Percentiles rank a stretch among this genome's conserved stretches.
These are phyloP conservation scores for Tipula helvola DNA, from an alignment of 2,888 invertebrate species.

Conservation along the genomic window DNA sequence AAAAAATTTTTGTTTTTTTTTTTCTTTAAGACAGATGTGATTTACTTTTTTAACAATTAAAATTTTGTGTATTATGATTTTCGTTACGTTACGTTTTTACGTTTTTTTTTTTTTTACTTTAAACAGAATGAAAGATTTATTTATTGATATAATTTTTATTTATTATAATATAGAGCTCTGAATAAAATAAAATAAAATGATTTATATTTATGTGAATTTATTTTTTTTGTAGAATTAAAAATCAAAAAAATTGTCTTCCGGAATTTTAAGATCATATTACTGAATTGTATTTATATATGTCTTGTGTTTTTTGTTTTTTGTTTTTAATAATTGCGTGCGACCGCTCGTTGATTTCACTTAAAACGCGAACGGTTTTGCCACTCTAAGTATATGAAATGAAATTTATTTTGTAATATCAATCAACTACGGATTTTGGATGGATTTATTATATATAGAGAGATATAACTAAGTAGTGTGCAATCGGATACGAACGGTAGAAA, in stretches of 20 bases:
- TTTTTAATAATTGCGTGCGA: neutral
- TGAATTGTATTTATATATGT: neutral
- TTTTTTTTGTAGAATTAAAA: neutral
- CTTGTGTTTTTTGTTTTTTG: neutral
- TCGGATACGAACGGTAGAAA: neutral
- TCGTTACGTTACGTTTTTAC: neutral
- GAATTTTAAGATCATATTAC: neutral
- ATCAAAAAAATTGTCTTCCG: neutral
- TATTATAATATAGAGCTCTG: neutral
- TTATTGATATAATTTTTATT: constrained; percentile 4
- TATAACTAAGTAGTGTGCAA: neutral
- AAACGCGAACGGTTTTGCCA: neutral
- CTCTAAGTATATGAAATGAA: neutral
- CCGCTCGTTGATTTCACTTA: neutral
- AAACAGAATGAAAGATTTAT: neutral
- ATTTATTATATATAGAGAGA: neutral
- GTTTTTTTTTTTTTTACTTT: neutral
- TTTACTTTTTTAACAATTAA: constrained; percentile 4
- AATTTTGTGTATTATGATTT: neutral
- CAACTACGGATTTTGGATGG: neutral
- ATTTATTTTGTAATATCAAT: neutral
- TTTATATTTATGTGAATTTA: neutral
- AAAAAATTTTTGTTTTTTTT: neutral
- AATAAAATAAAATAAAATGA: neutral
- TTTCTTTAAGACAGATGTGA: neutral